Evolutionary conservation across 2,113 vertebrate genomes (phyloP), one percentile per base, ranked within the genome.

Genomic region (Calyptommatus sinebrachiatus): DNA sequence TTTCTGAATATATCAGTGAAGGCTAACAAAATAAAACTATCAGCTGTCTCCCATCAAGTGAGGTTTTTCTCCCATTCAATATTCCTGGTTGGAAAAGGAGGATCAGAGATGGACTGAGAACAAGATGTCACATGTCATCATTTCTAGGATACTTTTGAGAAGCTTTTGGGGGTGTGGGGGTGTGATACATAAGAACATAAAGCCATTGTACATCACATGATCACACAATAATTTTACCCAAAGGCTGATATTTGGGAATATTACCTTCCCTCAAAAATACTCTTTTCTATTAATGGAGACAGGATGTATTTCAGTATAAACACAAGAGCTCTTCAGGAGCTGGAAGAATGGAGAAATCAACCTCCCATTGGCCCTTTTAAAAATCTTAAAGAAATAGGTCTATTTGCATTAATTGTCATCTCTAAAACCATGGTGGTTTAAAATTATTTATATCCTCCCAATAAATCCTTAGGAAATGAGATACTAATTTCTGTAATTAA

Each of bases 391-490:
- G 53, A 78, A 70, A 78, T 61, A 21, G 45, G 67, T 18, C 41
- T 67, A 31, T 18, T 62, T 71, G 50, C 71, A 66, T 28, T 66
- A 61, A 61, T 28, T 78, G 24, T 45, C 24, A 35, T 62, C 77
- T 78, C 16, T 26, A 46, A 53, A 45, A 71, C 45, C 24, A 60
- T 62, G 60, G 70, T 20, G 1, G 10, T 22, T 83, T 66, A 81
- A 82, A 85, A 70, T 2, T 60, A 1, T 67, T 83, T 35, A 68
- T 76, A 79, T 70, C 77, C 85, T 73, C 80, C n/a, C 60, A 87
- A 72, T 77, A 41, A 46, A 61, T 70, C 74, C 29, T 11, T 74
- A 26, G 63, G 31, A n/a, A 65, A 76, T 50, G 28, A 84, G 66
- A 66, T 76, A 0, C 66, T 83, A 85, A 82, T 83, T 80, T 35